Conservation (phyloP, 2,113 vertebrate genomes). For the Isichthys henryi region DNA sequence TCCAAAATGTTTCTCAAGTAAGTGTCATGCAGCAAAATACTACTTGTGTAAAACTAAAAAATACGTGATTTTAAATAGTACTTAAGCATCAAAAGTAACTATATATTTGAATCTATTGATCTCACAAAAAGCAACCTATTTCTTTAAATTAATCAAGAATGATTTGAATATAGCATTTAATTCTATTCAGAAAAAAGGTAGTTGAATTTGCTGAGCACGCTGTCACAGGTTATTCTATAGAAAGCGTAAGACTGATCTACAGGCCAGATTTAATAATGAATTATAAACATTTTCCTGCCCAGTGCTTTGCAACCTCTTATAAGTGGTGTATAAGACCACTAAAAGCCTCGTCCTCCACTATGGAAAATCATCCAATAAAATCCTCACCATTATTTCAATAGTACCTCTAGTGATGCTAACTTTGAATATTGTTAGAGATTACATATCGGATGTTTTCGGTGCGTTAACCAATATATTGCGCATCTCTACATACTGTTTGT, state of each 20-base stretch:
- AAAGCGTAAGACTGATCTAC: not conserved
- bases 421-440: too few species aligned
- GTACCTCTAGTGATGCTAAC: too few species aligned
- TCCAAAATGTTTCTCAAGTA: not conserved
- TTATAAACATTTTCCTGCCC: not conserved
- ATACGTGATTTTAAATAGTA: not conserved
- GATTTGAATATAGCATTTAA: not conserved
- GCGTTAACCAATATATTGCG: too few species aligned
- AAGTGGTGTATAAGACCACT: not conserved
- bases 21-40: not conserved
- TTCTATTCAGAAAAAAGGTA: not conserved
- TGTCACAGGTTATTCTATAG: not conserved
- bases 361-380: too few species aligned
- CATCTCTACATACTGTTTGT: too few species aligned
- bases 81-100: not conserved
- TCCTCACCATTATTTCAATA: too few species aligned
- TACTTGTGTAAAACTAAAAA: not conserved
- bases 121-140: not conserved
- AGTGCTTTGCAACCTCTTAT: not conserved
- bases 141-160: not conserved
- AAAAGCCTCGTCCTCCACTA: too few species aligned
- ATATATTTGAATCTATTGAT: not conserved
- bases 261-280: not conserved
- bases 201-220: not conserved
- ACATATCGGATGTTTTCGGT: too few species aligned